These are phyloP conservation scores for Conchocele bisecta DNA, from an alignment of 2,888 invertebrate genomes.

Conservation along the genomic window DNA sequence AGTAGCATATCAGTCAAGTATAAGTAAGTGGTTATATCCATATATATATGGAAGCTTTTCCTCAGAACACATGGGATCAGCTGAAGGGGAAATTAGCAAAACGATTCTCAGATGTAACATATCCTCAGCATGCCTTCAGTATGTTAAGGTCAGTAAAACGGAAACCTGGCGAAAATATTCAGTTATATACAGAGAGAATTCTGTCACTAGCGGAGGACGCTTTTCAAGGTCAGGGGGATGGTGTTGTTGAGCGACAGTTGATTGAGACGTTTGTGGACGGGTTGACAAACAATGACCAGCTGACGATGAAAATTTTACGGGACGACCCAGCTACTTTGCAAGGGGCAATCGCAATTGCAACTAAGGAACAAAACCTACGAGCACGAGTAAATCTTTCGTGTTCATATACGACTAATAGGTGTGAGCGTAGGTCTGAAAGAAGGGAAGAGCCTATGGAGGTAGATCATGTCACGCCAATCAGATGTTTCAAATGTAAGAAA, in stretches of 20 bases:
- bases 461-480: no score
- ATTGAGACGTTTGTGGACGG: conserved; percentile 20
- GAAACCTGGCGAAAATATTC: conserved; percentile 1
- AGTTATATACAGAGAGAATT: conserved; percentile 9
- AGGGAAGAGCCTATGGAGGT: no score
- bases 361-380: conserved; percentile 9
- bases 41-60: not conserved
- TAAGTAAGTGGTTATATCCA: conserved; percentile 10
- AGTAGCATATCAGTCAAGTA: conserved; percentile 6
- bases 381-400: conserved; percentile 2
- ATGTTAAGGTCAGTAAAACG: conserved; percentile 3
- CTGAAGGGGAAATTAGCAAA: not conserved
- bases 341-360: conserved; percentile 1
- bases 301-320: conserved; percentile 15
- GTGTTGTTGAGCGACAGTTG: conserved; percentile 9
- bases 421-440: not conserved
- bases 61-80: not conserved
- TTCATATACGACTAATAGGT: no score
- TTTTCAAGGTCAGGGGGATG: conserved; percentile 3
- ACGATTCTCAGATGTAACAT: conserved; percentile 3
- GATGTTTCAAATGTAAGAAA: no score
- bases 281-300: not conserved
- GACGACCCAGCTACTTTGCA: conserved; percentile 15
- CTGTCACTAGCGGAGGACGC: conserved; percentile 17
- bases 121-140: conserved; percentile 4